Conservation (phyloP, 2,888 invertebrate genomes). For the Noctua janthe region DNA sequence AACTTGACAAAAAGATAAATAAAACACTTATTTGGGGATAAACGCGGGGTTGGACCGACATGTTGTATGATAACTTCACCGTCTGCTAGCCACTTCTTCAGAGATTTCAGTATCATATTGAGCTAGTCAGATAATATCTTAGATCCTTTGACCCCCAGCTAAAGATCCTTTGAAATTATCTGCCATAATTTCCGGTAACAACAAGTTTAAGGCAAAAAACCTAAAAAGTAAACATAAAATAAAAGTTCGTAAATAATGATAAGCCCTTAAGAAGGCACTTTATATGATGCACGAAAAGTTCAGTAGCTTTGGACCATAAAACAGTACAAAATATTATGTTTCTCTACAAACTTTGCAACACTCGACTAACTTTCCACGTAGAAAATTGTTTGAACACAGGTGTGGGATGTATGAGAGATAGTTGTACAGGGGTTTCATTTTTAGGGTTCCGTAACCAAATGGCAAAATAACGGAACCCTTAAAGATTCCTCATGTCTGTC, state of each 20-base stretch:
- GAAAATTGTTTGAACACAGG: constrained; percentile 50
- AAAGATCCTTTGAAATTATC: neutral
- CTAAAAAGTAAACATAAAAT: neutral
- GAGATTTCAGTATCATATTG: neutral
- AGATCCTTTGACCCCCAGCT: neutral
- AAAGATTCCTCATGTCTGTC: too few species aligned
- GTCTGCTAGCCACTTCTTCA: neutral
- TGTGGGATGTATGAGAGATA: constrained; percentile 26
- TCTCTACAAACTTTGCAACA: constrained; percentile 47
- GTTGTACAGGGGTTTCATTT: neutral
- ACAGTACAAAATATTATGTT: constrained; percentile 51
- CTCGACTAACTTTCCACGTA: constrained; percentile 35
- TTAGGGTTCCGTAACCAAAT: neutral
- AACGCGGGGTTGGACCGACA: neutral
- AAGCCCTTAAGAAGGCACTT: constrained; percentile 16
- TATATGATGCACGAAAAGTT: constrained; percentile 40
- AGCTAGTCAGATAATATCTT: neutral
- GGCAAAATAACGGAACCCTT: too few species aligned
- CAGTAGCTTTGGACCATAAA: constrained; percentile 32
- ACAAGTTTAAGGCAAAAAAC: neutral
- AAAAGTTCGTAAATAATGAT: constrained; percentile 7
- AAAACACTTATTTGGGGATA: neutral
- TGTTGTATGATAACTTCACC: neutral
- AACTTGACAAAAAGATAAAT: neutral
- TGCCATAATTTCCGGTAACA: neutral